Conservation (phyloP, 1,140 invertebrate species). For the Ectropis grisescens region DNA sequence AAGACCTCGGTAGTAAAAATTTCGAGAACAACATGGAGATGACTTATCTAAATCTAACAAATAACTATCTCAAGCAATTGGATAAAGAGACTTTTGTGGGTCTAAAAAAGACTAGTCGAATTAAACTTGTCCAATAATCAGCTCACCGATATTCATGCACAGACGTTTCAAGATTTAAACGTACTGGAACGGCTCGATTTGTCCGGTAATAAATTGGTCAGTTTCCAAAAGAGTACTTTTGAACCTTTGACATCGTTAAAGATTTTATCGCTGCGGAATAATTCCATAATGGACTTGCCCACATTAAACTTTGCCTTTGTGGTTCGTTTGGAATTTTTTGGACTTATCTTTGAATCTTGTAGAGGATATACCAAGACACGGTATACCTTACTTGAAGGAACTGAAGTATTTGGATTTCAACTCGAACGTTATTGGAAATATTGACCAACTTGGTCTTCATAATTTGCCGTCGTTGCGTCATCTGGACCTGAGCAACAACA, state of each 20-base stretch:
- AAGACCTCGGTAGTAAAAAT: slow-evolving; percentile 81
- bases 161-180: slow-evolving; percentile 80
- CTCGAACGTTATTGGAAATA: slow-evolving; percentile 79
- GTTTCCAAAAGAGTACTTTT: slow-evolving; percentile 78
- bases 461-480: slow-evolving; percentile 76
- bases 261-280: slow-evolving; percentile 79
- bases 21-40: slow-evolving; percentile 82
- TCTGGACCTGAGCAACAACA: slow-evolving; percentile 86
- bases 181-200: slow-evolving; percentile 81
- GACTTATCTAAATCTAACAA: slow-evolving; percentile 80
- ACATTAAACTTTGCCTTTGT: slow-evolving; percentile 75
- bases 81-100: slow-evolving; percentile 84
- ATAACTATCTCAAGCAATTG: slow-evolving; percentile 78
- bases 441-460: slow-evolving; percentile 78
- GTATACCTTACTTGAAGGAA: slow-evolving; percentile 77
- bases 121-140: slow-evolving; percentile 85
- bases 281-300: slow-evolving; percentile 83
- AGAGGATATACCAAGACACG: slow-evolving; percentile 75
- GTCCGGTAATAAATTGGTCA: slow-evolving; percentile 81
- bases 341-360: slow-evolving; percentile 82
- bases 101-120: slow-evolving; percentile 74
- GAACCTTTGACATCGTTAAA: slow-evolving; percentile 78
- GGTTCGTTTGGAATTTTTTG: slow-evolving; percentile 75
- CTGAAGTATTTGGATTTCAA: slow-evolving; percentile 76
- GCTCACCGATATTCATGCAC: slow-evolving; percentile 78